A percentile compares a stretch with the other conserved stretches of the same genome.
Evolutionary conservation across 2,113 vertebrate species (phyloP).

Genomic region (Aegypius monachus): DNA sequence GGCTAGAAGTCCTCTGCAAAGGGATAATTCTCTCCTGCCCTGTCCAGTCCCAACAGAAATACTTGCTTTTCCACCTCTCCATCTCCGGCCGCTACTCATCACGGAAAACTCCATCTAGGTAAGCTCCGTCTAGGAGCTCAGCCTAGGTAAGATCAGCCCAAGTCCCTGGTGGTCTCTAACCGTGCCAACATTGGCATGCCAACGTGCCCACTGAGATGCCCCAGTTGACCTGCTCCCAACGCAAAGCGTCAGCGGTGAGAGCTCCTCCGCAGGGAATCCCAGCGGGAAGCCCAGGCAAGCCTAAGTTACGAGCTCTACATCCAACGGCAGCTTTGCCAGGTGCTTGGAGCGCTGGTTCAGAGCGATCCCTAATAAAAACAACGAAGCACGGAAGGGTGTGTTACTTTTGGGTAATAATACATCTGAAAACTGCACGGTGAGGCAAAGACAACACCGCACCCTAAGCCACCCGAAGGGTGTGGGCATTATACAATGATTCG

Average conservation of each 20-base stretch:
- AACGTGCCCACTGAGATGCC: rapidly evolving
- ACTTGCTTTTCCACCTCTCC: not conserved
- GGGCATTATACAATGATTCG: constrained; percentile 51
- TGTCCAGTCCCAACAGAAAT: not conserved
- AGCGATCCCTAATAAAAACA: constrained; percentile 38
- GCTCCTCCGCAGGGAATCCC: not conserved
- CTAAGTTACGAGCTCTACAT: not conserved
- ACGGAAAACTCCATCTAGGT: rapidly evolving
- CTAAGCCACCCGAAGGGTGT: constrained; percentile 19
- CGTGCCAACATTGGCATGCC: rapidly evolving
- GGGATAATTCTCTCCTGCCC: not conserved
- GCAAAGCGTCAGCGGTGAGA: not conserved
- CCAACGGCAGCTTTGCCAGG: not conserved
- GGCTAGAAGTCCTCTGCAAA: not conserved
- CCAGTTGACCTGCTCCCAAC: rapidly evolving
- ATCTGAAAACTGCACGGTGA: constrained; percentile 28
- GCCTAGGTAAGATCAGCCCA: not conserved
- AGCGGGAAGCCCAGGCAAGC: not conserved
- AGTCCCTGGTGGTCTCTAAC: not conserved
- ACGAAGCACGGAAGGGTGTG: not conserved
- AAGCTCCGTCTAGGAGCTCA: not conserved
- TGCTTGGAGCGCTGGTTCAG: not conserved
- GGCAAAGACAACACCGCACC: constrained; percentile 44
- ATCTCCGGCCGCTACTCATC: not conserved
- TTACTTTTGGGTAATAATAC: constrained; percentile 23